Base-by-base conservation (phyloP, 2,797 vertebrate species). In the Cossypha polioptera region DNA sequence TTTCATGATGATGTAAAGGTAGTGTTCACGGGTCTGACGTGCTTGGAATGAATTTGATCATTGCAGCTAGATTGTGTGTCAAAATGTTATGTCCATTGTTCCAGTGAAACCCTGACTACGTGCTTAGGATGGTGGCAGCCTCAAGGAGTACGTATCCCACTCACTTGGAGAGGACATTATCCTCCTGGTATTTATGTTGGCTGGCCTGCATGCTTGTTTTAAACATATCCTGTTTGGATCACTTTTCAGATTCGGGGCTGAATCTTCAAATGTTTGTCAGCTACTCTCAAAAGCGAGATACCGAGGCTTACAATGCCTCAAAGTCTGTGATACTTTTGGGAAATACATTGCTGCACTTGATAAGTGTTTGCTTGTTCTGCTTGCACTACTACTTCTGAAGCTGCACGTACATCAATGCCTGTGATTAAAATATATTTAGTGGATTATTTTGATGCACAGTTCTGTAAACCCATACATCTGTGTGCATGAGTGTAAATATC, bases 151-250 rank as follows among this genome's bases (percentile, higher is more conserved):
- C 0, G 4, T 50, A 36, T 68, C 63, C 10, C 15, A 38, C 67
- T 96, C 65, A 65, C 38, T 59, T 40, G 83, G 85, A 87, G 55
- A 90, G 53, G 68, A 80, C 68, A 36, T 91, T 92, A 45, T 3
- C 2, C 67, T 91, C 53, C 50, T 96, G 92, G 54, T 87, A 88
- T 95, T 96, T 92, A 82, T 86, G 40, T 81, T 94, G 90, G 38
- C 94, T 91, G 57, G 7, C 26, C 62, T 90, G 22, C 4, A 3
- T 71, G 31, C 72, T 93, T 45, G 18, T 86, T 92, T 85, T 71
- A 76, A 85, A 50, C 35, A 29, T 29, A 55, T 20, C 16, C 43
- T 83, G 9, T 77, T 72, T 55, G 58, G 54, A 55, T 86, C 11
- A 10, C 50, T 81, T 90, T 66, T 74, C 40, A 76, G 26, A 66